Percentiles rank a stretch among this genome's conserved stretches.
phyloP scores from a whole-genome alignment of 2,797 vertebrate species.

The Setipinna tenuifilis region DNA sequence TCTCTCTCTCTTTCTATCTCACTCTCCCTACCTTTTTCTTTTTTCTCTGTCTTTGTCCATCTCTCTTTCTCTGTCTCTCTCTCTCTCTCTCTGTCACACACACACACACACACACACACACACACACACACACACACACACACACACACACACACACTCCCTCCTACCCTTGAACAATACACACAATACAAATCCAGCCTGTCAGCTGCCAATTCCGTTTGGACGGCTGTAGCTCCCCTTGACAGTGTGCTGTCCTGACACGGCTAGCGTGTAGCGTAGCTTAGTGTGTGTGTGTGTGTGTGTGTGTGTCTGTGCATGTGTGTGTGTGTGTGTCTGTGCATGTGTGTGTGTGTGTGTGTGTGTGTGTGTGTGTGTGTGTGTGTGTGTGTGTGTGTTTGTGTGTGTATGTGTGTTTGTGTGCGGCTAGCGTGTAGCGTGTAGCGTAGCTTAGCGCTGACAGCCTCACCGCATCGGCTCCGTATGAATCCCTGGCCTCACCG shows the following conservation, averaged over 20 bases:
- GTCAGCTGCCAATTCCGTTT: constrained; percentile 26
- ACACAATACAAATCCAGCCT: constrained; percentile 7
- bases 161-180: background rate
- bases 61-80: background rate
- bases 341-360: no score
- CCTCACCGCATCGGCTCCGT: background rate
- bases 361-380: no score
- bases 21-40: background rate
- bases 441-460: background rate
- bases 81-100: background rate
- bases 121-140: background rate
- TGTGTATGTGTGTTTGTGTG: no score
- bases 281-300: no score
- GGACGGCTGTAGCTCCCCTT: background rate
- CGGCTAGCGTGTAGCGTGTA: no score
- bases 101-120: background rate
- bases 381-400: no score
- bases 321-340: no score
- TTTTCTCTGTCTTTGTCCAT: background rate
- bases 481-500: background rate
- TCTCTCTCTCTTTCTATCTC: background rate
- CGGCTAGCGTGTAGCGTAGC: constrained; percentile 24
- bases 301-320: no score
- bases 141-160: background rate
- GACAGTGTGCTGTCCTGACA: constrained; percentile 9